Evolutionary conservation across 2,797 vertebrate species (phyloP).

Genomic region (Manis javanica): DNA sequence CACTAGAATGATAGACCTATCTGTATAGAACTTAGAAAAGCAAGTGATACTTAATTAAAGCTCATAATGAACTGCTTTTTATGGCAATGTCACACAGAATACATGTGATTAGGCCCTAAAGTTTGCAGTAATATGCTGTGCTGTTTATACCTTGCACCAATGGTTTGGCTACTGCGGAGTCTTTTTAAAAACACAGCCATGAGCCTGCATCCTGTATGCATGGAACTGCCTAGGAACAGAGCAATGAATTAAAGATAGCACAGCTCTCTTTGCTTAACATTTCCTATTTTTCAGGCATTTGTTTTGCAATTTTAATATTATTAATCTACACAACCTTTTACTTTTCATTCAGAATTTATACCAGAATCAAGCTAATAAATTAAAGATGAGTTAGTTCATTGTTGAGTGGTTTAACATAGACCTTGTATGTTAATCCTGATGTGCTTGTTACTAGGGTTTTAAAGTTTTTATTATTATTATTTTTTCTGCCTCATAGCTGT

Average conservation of each 20-base stretch:
- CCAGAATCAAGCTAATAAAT: conserved; percentile 83
- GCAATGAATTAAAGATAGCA: conserved; percentile 76
- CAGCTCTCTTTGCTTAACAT: conserved; percentile 61
- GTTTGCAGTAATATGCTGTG: conserved; percentile 32
- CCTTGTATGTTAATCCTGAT: conserved; percentile 79
- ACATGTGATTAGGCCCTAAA: neutral
- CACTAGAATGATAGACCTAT: conserved; percentile 40
- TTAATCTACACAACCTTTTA: conserved; percentile 76
- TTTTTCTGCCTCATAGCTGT: conserved; percentile 80
- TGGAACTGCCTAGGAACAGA: conserved; percentile 63
- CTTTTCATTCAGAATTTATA: conserved; percentile 76
- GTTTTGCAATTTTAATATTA: conserved; percentile 76
- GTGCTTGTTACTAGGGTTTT: conserved; percentile 73
- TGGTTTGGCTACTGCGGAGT: neutral
- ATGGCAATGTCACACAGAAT: neutral
- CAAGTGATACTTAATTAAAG: conserved; percentile 35
- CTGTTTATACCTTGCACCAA: neutral
- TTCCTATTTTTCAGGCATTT: conserved; percentile 73
- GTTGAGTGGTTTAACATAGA: conserved; percentile 72
- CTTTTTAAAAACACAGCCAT: conserved; percentile 25
- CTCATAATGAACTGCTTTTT: conserved; percentile 36
- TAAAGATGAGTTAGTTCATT: conserved; percentile 75
- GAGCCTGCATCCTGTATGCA: conserved; percentile 42
- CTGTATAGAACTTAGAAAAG: conserved; percentile 15
- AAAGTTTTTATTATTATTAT: conserved; percentile 77